Percentiles rank a stretch among this genome's conserved stretches.
These are phyloP conservation scores for Phortica magna DNA, from an alignment of 2,888 invertebrate genomes.

Conservation along the genomic window DNA sequence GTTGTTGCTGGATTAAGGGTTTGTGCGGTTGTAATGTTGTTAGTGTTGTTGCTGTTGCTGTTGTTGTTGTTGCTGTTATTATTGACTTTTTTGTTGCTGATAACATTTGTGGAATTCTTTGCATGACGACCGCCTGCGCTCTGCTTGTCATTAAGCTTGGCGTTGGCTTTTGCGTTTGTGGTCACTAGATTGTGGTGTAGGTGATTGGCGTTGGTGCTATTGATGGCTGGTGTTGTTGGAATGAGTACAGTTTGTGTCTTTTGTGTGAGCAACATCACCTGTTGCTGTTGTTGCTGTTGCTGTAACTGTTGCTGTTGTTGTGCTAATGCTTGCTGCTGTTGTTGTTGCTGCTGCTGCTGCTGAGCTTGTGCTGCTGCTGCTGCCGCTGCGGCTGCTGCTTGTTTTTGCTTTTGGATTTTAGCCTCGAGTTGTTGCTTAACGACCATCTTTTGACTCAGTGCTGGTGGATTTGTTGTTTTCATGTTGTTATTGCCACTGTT, in stretches of 20 bases:
- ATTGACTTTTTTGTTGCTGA: constrained; percentile 35
- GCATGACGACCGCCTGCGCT: constrained; percentile 21
- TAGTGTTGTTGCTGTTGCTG: constrained; percentile 68
- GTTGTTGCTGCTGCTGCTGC: constrained; percentile 56
- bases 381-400: constrained; percentile 74
- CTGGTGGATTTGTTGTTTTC: constrained; percentile 50
- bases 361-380: constrained; percentile 70
- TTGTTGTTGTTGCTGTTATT: constrained; percentile 47
- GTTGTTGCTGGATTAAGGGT: constrained; percentile 50
- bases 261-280: constrained; percentile 72
- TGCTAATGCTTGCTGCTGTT: constrained; percentile 63
- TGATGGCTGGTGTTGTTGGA: constrained; percentile 75
- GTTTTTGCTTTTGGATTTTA: constrained; percentile 81
- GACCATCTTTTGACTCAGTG: constrained; percentile 79
- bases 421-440: constrained; percentile 85
- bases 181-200: not conserved
- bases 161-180: constrained; percentile 19
- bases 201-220: constrained; percentile 26
- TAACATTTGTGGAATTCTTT: constrained; percentile 36
- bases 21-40: not conserved
- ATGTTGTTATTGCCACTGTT: constrained; percentile 40
- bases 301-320: constrained; percentile 69
- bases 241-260: constrained; percentile 80
- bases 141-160: constrained; percentile 15
- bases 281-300: constrained; percentile 57